phyloP scores from a whole-genome alignment of 1,140 invertebrate genomes.

The Eueides isabella region DNA sequence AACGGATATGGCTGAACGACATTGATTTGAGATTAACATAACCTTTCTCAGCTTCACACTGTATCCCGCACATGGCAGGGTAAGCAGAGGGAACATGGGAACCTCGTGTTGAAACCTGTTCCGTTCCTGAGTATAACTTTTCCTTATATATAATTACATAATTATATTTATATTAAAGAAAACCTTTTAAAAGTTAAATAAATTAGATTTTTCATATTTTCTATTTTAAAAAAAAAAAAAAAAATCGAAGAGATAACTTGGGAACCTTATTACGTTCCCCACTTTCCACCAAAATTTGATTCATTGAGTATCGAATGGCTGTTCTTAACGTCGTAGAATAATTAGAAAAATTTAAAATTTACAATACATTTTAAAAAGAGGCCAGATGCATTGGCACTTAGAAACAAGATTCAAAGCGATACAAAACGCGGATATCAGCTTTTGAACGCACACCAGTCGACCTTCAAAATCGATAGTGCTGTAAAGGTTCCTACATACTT shows the following conservation, averaged over 20 bases:
- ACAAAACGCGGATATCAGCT: slow-evolving; percentile 67
- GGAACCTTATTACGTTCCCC: too few species aligned
- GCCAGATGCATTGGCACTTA: not conserved
- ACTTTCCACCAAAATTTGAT: too few species aligned
- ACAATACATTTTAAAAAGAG: too few species aligned
- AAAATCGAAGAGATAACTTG: too few species aligned
- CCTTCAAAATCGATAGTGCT: slow-evolving; percentile 54
- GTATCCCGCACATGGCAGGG: not conserved
- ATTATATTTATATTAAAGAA: too few species aligned
- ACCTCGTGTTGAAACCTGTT: not conserved
- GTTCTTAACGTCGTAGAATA: too few species aligned
- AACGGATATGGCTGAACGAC: slow-evolving; percentile 19
- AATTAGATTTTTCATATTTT: too few species aligned
- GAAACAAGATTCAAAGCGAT: slow-evolving; percentile 5
- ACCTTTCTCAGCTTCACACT: not conserved
- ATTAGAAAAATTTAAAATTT: too few species aligned
- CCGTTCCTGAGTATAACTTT: not conserved
- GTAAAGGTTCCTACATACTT: slow-evolving; percentile 2
- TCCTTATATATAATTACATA: too few species aligned
- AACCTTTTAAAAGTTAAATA: too few species aligned
- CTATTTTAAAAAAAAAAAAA: too few species aligned
- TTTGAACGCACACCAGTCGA: slow-evolving; percentile 67
- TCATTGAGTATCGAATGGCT: too few species aligned
- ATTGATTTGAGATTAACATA: slow-evolving; percentile 18
- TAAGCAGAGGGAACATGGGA: not conserved